Evolutionary conservation across 2,888 invertebrate genomes (phyloP).

Genomic region (Acleris holmiana): DNA sequence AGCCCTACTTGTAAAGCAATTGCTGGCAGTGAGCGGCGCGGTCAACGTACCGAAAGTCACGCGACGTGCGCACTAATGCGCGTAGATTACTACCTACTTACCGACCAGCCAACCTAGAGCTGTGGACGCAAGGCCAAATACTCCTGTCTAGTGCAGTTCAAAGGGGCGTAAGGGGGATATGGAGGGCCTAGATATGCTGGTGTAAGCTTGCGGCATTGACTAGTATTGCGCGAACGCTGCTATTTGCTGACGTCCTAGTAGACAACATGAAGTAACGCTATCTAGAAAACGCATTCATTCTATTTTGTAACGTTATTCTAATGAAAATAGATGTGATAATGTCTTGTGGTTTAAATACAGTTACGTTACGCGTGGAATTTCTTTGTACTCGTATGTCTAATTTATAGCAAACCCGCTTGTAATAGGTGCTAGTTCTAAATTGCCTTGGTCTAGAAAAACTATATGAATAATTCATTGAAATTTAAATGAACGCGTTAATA

Average conservation of each 20-base stretch:
- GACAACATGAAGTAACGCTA: constrained; percentile 24
- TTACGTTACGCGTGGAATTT: constrained; percentile 19
- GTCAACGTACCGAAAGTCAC: constrained; percentile 80
- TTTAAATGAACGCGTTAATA: constrained; percentile 17
- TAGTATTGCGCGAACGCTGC: constrained; percentile 68
- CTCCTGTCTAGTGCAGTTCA: constrained; percentile 35
- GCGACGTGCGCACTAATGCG: constrained; percentile 77
- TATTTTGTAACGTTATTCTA: constrained; percentile 45
- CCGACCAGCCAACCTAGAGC: constrained; percentile 56
- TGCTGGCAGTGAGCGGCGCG: constrained; percentile 71
- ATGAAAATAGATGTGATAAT: not conserved
- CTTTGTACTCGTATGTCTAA: constrained; percentile 32
- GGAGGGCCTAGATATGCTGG: constrained; percentile 51
- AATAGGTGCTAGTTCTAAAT: constrained; percentile 33
- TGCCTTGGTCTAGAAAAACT: constrained; percentile 35
- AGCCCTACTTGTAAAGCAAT: constrained; percentile 75
- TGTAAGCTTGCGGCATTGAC: constrained; percentile 55
- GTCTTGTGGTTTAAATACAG: not conserved
- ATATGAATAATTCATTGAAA: constrained; percentile 24
- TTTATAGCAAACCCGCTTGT: constrained; percentile 25
- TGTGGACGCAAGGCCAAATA: constrained; percentile 31
- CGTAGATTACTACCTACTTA: constrained; percentile 78
- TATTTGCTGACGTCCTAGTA: constrained; percentile 67
- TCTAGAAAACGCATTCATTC: constrained; percentile 46
- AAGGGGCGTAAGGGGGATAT: constrained; percentile 35